Conservation (phyloP, 1,140 invertebrate species). For the Euura saliciscinereae region DNA sequence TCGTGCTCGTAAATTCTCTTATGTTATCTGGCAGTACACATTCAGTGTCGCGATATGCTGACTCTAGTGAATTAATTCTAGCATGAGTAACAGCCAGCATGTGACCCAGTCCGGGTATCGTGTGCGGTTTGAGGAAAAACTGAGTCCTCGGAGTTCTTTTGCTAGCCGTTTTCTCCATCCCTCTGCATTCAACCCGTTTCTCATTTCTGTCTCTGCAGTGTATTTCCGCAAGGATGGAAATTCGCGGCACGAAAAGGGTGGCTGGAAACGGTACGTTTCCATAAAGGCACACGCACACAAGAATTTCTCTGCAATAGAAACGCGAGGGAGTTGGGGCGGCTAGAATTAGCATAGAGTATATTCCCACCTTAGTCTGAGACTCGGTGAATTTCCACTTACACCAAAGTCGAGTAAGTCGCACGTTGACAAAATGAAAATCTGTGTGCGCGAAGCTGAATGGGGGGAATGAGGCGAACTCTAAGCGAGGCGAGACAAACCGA, state of each 20-base stretch:
- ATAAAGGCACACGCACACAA: background rate
- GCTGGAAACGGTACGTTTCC: background rate
- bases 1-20: background rate
- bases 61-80: constrained; percentile 5
- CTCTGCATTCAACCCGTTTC: background rate
- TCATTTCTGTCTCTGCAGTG: background rate
- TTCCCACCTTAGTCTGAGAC: too few relatives aligned
- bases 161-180: background rate
- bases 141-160: background rate
- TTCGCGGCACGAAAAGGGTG: background rate
- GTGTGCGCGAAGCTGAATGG: too few relatives aligned
- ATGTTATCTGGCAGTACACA: background rate
- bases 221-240: background rate
- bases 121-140: background rate
- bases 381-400: too few relatives aligned
- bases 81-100: background rate
- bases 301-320: background rate
- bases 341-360: too few relatives aligned
- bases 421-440: too few relatives aligned
- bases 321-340: background rate
- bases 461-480: background rate
- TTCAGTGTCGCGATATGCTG: background rate
- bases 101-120: background rate
- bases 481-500: background rate
- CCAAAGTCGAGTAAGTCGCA: too few relatives aligned